A percentile compares a stretch with the other conserved stretches of the same genome.
phyloP scores from a whole-genome alignment of 1,140 invertebrate genomes.

The Drosophila lacteicornis region DNA sequence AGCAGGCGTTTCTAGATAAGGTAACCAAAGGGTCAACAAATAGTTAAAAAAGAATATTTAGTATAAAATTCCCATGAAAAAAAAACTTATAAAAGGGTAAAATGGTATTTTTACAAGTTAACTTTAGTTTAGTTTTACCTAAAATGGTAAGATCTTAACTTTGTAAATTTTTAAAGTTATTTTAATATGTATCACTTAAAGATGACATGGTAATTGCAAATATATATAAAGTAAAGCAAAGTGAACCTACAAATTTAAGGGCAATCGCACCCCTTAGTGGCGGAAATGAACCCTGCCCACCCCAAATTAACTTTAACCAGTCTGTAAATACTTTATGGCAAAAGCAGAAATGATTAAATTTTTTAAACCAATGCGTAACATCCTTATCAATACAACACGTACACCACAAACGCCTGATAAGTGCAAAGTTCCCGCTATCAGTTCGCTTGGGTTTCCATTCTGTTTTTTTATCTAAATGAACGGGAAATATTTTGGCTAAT shows the following conservation, averaged over 20 bases:
- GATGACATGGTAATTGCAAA: neutral
- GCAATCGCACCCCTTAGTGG: neutral
- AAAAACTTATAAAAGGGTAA: neutral
- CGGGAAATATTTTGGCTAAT: slow-evolving; percentile 24
- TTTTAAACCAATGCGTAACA: slow-evolving; percentile 16
- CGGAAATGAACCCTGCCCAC: neutral
- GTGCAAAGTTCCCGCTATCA: slow-evolving; percentile 54
- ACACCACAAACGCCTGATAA: slow-evolving; percentile 35
- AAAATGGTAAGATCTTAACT: too few relatives aligned
- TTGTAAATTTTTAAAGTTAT: neutral
- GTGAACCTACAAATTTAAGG: neutral
- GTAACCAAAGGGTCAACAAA: neutral
- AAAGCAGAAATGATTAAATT: slow-evolving; percentile 6
- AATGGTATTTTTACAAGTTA: neutral
- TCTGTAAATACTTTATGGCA: neutral
- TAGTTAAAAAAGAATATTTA: neutral
- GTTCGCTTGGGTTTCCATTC: neutral
- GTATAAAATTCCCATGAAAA: neutral
- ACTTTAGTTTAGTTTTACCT: neutral
- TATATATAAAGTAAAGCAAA: slow-evolving; percentile 1
- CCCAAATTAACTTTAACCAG: neutral
- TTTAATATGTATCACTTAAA: neutral
- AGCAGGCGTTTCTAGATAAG: slow-evolving; percentile 15
- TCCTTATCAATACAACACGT: neutral
- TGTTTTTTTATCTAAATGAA: slow-evolving; percentile 26